Evolutionary conservation across 2,797 vertebrate genomes (phyloP), one percentile per base, ranked within the genome.

Genomic region (Saguinus oedipus): DNA sequence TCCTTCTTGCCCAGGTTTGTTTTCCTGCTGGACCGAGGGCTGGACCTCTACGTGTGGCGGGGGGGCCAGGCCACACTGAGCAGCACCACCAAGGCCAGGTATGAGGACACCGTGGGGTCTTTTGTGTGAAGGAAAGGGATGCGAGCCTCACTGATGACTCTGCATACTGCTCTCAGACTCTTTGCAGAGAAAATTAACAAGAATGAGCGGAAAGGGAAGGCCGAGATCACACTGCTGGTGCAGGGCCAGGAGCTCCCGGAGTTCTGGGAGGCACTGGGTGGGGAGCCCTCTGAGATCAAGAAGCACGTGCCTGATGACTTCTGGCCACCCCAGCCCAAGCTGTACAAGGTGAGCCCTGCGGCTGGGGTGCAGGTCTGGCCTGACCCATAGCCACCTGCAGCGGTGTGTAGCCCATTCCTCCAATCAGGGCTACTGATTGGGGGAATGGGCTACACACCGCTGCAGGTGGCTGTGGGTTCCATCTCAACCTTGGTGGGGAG

Each of bases 141-240:
- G 0, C 1, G 14, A 50, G 39, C 48, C 76, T 95, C 26, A 12
- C 72, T 75, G 7, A 93, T 44, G 68, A 44, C 30, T 92, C 57
- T 84, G 39, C 26, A 1, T 81, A 46, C 72, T 17, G 17, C 82
- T 0, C 33, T 50, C 0, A 99, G 99, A 98, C 98, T 99, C 78
- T 99, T 99, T 87, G 99, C 99, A 0, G 99, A 99, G 98, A 99
- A 99, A 98, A 99, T 99, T 82, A 99, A 99, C 98, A 99, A 99
- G 98, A 99, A 99, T 0, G 99, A 99, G 97, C 98, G 99, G 27
- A 99, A 99, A 95, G 99, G 99, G 74, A 99, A 99, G 94, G 99
- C 99, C 0, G 99, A 99, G 98, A 99, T 99, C 97, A 98, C 96
- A 0, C 98, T 99, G 70, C 97, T 99, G 90, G 97, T 97, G 30